A percentile compares a stretch with the other conserved stretches of the same genome.
Evolutionary conservation across 2,888 invertebrate species (phyloP).

Genomic region (Punctoribates punctum): DNA sequence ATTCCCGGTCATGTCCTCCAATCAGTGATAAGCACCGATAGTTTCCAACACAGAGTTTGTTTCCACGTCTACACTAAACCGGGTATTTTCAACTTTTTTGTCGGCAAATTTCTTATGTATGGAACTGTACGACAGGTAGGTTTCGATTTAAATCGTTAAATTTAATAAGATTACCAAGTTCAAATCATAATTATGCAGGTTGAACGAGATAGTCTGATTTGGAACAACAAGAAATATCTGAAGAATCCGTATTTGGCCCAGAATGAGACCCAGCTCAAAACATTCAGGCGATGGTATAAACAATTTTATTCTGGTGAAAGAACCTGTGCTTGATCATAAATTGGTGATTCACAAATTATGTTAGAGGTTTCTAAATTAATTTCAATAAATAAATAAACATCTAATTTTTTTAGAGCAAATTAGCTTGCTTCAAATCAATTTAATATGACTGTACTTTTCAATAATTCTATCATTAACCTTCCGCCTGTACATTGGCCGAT

Average conservation of each 20-base stretch:
- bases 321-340: too few species aligned
- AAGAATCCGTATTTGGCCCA: constrained; percentile 68
- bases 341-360: too few species aligned
- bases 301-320: constrained; percentile 79
- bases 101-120: constrained; percentile 64
- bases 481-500: too few species aligned
- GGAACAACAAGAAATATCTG: constrained; percentile 77
- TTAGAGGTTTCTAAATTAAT: too few species aligned
- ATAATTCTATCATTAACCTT: too few species aligned
- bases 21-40: constrained; percentile 55
- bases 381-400: too few species aligned
- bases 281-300: constrained; percentile 74
- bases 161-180: not conserved
- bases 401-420: too few species aligned
- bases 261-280: constrained; percentile 67
- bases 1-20: too few species aligned
- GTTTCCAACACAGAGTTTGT: constrained; percentile 69
- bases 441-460: too few species aligned
- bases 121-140: constrained; percentile 59
- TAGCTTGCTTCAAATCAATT: too few species aligned
- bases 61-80: constrained; percentile 70
- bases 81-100: constrained; percentile 58
- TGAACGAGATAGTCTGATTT: constrained; percentile 75
- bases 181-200: too few species aligned
- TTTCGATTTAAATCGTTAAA: not conserved